These are phyloP conservation scores for Pollachius pollachius DNA, from an alignment of 2,113 vertebrate species.

Conservation along the genomic window DNA sequence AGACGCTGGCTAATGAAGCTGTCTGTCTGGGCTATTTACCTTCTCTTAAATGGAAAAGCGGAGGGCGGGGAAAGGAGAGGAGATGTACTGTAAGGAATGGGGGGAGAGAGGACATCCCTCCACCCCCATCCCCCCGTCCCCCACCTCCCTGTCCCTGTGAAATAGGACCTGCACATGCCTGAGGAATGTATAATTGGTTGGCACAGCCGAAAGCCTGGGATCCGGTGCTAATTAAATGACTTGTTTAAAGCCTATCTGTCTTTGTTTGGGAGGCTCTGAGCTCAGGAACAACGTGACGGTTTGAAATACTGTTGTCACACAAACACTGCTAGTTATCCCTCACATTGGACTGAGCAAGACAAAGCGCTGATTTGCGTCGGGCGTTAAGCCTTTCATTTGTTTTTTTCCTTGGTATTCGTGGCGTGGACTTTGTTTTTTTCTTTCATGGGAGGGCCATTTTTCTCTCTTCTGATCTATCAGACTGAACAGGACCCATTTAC, in stretches of 20 bases:
- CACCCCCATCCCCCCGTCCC: slow-evolving; percentile 12
- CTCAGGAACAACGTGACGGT: slow-evolving; percentile 69
- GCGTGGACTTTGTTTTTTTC: background rate
- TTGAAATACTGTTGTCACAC: slow-evolving; percentile 73
- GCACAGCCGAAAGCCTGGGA: slow-evolving; percentile 69
- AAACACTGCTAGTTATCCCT: slow-evolving; percentile 72
- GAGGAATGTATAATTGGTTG: slow-evolving; percentile 80
- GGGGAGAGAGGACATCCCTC: slow-evolving; percentile 75
- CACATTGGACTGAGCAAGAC: slow-evolving; percentile 71
- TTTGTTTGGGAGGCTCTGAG: slow-evolving; percentile 74
- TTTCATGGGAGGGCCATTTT: background rate
- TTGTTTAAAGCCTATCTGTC: slow-evolving; percentile 82
- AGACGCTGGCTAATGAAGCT: slow-evolving; percentile 81
- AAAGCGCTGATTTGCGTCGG: slow-evolving; percentile 65
- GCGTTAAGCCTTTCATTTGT: slow-evolving; percentile 57
- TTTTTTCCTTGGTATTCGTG: background rate
- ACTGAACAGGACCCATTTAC: slow-evolving; percentile 48
- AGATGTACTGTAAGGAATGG: slow-evolving; percentile 79
- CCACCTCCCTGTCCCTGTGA: slow-evolving; percentile 43
- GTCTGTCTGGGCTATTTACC: slow-evolving; percentile 81
- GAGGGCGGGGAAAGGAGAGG: slow-evolving; percentile 45
- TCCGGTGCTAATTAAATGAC: slow-evolving; percentile 80
- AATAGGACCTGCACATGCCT: slow-evolving; percentile 77
- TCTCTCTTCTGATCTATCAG: slow-evolving; percentile 62
- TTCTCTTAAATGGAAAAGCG: slow-evolving; percentile 75